phyloP scores from a whole-genome alignment of 2,888 invertebrate genomes.

The Agriotes lineatus region DNA sequence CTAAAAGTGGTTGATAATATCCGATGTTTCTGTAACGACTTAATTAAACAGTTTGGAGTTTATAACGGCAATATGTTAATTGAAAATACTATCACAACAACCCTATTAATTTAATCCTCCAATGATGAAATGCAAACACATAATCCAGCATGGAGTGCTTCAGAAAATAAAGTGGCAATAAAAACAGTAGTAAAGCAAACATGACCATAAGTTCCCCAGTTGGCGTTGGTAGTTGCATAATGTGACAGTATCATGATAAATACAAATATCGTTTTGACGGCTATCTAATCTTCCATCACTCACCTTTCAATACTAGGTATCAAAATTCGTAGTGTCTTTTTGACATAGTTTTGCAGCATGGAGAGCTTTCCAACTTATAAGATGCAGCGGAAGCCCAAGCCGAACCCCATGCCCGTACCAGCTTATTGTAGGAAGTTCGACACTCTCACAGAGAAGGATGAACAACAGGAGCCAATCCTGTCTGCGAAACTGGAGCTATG shows the following conservation, averaged over 20 bases:
- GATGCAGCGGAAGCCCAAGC: slow-evolving; percentile 50
- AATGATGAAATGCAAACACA: not conserved
- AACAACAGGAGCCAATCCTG: slow-evolving; percentile 42
- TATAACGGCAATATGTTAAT: too few relatives aligned
- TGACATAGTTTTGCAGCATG: slow-evolving; percentile 40
- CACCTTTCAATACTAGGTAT: slow-evolving; percentile 36
- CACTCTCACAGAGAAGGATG: slow-evolving; percentile 34
- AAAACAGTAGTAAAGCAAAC: slow-evolving; percentile 21
- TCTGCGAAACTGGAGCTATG: slow-evolving; percentile 67
- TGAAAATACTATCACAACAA: not conserved
- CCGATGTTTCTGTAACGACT: too few relatives aligned
- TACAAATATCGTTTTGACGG: slow-evolving; percentile 6
- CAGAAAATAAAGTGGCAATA: slow-evolving; percentile 23
- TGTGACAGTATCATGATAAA: slow-evolving; percentile 22
- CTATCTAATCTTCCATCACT: slow-evolving; percentile 47
- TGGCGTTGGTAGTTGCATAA: slow-evolving; percentile 22
- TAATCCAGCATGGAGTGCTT: slow-evolving; percentile 11
- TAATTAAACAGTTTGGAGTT: too few relatives aligned
- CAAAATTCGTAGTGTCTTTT: slow-evolving; percentile 47
- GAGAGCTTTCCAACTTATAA: slow-evolving; percentile 51
- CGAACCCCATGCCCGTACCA: slow-evolving; percentile 55
- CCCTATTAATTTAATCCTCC: not conserved
- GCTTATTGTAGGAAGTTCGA: slow-evolving; percentile 51
- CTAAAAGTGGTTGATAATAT: too few relatives aligned
- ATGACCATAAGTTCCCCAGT: slow-evolving; percentile 34